Evolutionary conservation across 2,888 invertebrate genomes (phyloP).

Genomic region (Tachystola acroxantha): DNA sequence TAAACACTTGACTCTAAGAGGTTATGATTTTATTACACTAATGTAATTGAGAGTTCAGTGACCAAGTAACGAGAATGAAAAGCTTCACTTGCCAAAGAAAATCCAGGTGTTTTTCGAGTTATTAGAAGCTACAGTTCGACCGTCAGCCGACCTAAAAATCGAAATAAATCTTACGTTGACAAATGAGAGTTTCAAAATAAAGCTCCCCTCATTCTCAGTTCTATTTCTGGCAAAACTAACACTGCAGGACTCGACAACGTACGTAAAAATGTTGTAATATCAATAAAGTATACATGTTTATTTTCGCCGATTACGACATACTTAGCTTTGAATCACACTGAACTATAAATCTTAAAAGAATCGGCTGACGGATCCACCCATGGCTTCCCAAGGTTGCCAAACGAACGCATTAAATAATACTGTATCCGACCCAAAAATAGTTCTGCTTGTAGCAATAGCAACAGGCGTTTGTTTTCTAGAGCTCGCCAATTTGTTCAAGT

Average conservation of each 20-base stretch:
- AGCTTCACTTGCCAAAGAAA: background rate
- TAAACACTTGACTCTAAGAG: slow-evolving; percentile 28
- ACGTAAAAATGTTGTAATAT: slow-evolving; percentile 61
- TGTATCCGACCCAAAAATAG: slow-evolving; percentile 65
- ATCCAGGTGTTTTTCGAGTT: slow-evolving; percentile 7
- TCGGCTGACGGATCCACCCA: slow-evolving; percentile 49
- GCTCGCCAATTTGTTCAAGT: slow-evolving; percentile 34
- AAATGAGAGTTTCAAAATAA: slow-evolving; percentile 55
- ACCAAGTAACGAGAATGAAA: slow-evolving; percentile 34
- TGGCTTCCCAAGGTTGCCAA: slow-evolving; percentile 55
- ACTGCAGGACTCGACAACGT: slow-evolving; percentile 34
- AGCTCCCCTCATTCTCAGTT: slow-evolving; percentile 54
- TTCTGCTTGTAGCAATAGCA: slow-evolving; percentile 22
- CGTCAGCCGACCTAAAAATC: slow-evolving; percentile 25
- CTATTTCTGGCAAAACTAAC: slow-evolving; percentile 51
- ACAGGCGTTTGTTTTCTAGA: slow-evolving; percentile 39
- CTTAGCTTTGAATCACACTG: slow-evolving; percentile 43
- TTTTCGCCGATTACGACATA: slow-evolving; percentile 72
- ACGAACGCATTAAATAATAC: slow-evolving; percentile 48
- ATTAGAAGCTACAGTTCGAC: slow-evolving; percentile 8
- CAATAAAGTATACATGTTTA: slow-evolving; percentile 74
- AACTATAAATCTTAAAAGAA: slow-evolving; percentile 58
- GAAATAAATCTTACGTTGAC: slow-evolving; percentile 33
- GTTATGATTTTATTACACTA: slow-evolving; percentile 22
- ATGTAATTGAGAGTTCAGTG: slow-evolving; percentile 35